Evolutionary conservation across 1,140 invertebrate genomes (phyloP).

Genomic region (Drosophila albomicans): DNA sequence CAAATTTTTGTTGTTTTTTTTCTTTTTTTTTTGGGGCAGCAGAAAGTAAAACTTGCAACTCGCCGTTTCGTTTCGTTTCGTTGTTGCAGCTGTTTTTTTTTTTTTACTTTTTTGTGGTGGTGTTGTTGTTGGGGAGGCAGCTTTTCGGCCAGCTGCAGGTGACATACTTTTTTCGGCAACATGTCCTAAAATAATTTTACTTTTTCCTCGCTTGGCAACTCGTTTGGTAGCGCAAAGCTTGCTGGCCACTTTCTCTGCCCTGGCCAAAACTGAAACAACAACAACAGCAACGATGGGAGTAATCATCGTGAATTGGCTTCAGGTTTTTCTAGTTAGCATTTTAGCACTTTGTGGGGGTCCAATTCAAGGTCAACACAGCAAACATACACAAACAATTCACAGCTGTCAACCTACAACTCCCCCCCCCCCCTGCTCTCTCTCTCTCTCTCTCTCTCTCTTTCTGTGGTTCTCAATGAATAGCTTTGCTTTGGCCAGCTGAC

Average conservation of each 20-base stretch:
- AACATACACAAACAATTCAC: slow-evolving; percentile 33
- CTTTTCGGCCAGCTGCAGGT: slow-evolving; percentile 58
- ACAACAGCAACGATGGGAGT: slow-evolving; percentile 10
- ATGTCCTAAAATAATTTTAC: slow-evolving; percentile 82
- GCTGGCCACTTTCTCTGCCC: slow-evolving; percentile 69
- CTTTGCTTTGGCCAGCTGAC: slow-evolving; percentile 19
- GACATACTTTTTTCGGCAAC: slow-evolving; percentile 72
- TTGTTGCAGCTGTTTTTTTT: slow-evolving; percentile 54
- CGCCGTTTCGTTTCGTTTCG: slow-evolving; percentile 21
- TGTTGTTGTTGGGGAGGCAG: background rate
- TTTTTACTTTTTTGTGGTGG: slow-evolving; percentile 11
- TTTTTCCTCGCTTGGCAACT: slow-evolving; percentile 66
- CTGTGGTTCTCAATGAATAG: background rate
- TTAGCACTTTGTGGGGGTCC: slow-evolving; percentile 56
- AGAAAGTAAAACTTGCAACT: slow-evolving; percentile 75
- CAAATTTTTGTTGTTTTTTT: background rate
- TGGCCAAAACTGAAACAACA: slow-evolving; percentile 12
- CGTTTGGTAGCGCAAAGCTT: slow-evolving; percentile 34
- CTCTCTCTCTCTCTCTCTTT: background rate
- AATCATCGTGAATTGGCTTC: slow-evolving; percentile 19
- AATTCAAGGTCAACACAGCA: slow-evolving; percentile 62
- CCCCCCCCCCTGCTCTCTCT: no score
- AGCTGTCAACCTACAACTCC: slow-evolving; percentile 4
- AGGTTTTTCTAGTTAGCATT: slow-evolving; percentile 60
- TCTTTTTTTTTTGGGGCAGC: slow-evolving; percentile 53